Evolutionary conservation across 2,888 invertebrate species (phyloP).

Genomic region (Ophion slaviceki): DNA sequence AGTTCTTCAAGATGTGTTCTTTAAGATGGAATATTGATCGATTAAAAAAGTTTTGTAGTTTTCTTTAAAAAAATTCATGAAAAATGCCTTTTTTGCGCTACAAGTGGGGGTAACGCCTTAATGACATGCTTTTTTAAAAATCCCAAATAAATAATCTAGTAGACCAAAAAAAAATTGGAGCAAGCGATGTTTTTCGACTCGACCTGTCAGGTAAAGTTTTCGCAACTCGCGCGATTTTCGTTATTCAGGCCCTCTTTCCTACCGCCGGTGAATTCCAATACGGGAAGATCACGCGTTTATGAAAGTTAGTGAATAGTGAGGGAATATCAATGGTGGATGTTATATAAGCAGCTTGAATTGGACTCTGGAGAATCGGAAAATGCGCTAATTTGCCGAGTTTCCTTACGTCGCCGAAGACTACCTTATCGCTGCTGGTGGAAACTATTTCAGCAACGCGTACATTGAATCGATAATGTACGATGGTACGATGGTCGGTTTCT

Average conservation of each 20-base stretch:
- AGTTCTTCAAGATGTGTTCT: no score
- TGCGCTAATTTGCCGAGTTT: slow-evolving; percentile 39
- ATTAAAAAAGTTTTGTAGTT: no score
- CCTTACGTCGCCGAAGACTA: slow-evolving; percentile 31
- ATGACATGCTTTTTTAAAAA: no score
- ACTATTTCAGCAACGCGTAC: slow-evolving; percentile 36
- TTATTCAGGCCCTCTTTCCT: not conserved
- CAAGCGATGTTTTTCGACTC: no score
- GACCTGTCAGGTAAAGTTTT: no score
- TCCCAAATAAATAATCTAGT: no score
- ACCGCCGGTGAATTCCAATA: slow-evolving; percentile 2
- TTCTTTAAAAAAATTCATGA: no score
- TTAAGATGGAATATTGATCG: no score
- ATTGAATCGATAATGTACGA: slow-evolving; percentile 26
- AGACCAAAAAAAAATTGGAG: no score
- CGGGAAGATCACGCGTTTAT: slow-evolving; percentile 4
- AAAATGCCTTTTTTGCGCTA: no score
- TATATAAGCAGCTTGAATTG: slow-evolving; percentile 14
- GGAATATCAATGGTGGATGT: slow-evolving; percentile 12
- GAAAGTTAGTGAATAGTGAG: slow-evolving; percentile 23
- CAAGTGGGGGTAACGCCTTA: no score
- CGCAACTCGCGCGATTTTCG: slow-evolving; percentile 1
- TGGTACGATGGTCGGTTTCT: slow-evolving; percentile 11
- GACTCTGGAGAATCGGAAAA: slow-evolving; percentile 28
- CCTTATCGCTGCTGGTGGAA: slow-evolving; percentile 25